phyloP scores from a whole-genome alignment of 1,140 invertebrate genomes.

The Ruditapes philippinarum region DNA sequence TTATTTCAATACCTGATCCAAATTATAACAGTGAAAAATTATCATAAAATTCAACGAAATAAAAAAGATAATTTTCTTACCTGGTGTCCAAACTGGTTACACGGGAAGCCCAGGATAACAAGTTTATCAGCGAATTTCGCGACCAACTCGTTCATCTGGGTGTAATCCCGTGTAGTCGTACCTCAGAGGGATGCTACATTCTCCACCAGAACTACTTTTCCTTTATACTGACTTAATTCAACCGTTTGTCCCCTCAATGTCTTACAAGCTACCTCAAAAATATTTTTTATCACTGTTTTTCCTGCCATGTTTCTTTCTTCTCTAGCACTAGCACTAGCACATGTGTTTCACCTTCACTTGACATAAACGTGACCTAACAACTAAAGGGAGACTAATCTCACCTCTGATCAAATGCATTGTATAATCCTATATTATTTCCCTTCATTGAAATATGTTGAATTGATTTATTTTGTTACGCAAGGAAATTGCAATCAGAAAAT shows the following conservation, averaged over 20 bases:
- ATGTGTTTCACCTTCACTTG: neutral
- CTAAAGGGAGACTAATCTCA: neutral
- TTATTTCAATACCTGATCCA: too few relatives aligned
- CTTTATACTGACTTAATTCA: slow-evolving; percentile 81
- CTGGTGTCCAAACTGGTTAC: slow-evolving; percentile 88
- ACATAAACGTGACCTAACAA: neutral
- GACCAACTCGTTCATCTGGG: slow-evolving; percentile 85
- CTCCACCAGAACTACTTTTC: slow-evolving; percentile 87
- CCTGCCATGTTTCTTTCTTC: neutral
- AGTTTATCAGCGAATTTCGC: slow-evolving; percentile 82
- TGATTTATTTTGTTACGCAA: too few relatives aligned
- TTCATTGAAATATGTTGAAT: too few relatives aligned
- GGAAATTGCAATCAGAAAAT: too few relatives aligned
- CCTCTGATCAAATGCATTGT: too few relatives aligned
- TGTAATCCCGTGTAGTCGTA: slow-evolving; percentile 84
- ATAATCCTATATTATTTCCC: too few relatives aligned
- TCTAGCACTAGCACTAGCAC: neutral
- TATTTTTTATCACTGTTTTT: slow-evolving; percentile 38
- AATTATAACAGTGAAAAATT: too few relatives aligned
- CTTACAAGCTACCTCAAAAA: slow-evolving; percentile 73
- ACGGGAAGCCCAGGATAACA: slow-evolving; percentile 88
- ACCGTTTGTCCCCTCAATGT: slow-evolving; percentile 76
- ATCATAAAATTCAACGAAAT: neutral
- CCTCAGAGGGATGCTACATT: slow-evolving; percentile 89
- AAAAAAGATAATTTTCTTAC: slow-evolving; percentile 65